phyloP scores from a whole-genome alignment of 2,888 invertebrate species.

The Allophyes oxyacanthae region DNA sequence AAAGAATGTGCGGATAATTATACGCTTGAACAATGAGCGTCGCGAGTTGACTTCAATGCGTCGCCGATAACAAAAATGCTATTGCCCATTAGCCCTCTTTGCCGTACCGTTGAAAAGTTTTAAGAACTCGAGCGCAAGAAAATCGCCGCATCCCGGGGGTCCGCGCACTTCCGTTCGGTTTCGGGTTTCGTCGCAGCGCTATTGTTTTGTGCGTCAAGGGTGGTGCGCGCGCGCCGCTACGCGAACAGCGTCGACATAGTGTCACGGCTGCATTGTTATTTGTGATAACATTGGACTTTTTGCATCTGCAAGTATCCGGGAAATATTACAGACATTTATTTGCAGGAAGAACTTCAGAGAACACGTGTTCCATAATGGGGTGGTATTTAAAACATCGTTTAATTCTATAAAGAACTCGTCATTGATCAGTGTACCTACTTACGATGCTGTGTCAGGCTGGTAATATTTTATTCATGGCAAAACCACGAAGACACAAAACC shows the following conservation, averaged over 20 bases:
- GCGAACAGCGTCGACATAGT: slow-evolving; percentile 38
- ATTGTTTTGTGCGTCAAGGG: slow-evolving; percentile 81
- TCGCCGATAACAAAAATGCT: slow-evolving; percentile 77
- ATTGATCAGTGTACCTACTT: slow-evolving; percentile 33
- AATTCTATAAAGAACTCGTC: slow-evolving; percentile 44
- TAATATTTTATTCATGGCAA: slow-evolving; percentile 36
- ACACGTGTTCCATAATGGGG: slow-evolving; percentile 43
- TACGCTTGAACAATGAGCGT: slow-evolving; percentile 82
- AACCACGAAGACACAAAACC: too few species aligned
- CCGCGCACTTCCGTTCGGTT: slow-evolving; percentile 86
- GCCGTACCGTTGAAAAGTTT: slow-evolving; percentile 65
- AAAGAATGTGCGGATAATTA: slow-evolving; percentile 84
- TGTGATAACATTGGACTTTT: slow-evolving; percentile 53
- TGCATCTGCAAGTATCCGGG: slow-evolving; percentile 40
- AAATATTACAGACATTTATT: slow-evolving; percentile 37
- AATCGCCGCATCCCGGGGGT: slow-evolving; percentile 85
- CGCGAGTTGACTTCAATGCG: slow-evolving; percentile 84
- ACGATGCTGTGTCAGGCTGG: slow-evolving; percentile 43
- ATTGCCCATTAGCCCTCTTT: slow-evolving; percentile 80
- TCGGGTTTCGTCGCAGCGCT: slow-evolving; percentile 75
- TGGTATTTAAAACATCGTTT: slow-evolving; percentile 37
- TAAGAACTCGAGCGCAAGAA: slow-evolving; percentile 82
- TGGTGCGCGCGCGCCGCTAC: slow-evolving; percentile 63
- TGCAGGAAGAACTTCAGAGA: slow-evolving; percentile 39
- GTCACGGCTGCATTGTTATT: slow-evolving; percentile 54